These are phyloP conservation scores for Cecropterus lyciades DNA, from an alignment of 1,140 invertebrate species.

Conservation along the genomic window DNA sequence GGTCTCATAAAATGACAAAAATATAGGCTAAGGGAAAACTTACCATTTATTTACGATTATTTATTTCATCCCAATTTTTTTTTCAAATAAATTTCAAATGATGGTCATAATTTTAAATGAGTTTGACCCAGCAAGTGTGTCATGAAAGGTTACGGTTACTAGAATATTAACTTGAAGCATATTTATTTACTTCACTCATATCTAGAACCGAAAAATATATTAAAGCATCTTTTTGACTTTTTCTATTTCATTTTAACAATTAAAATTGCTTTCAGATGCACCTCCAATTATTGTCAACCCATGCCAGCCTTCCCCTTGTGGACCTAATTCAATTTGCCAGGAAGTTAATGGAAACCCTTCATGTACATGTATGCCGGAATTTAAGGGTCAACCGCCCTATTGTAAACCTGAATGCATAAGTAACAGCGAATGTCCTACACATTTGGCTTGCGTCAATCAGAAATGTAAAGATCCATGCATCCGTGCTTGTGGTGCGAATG, in stretches of 20 bases:
- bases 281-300: constrained; percentile 82
- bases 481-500: constrained; percentile 87
- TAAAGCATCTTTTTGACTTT: too few relatives aligned
- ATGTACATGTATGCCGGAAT: constrained; percentile 89
- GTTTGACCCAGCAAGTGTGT: too few relatives aligned
- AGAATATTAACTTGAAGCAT: too few relatives aligned
- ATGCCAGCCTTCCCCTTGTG: constrained; percentile 89
- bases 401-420: constrained; percentile 91
- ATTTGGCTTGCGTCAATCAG: constrained; percentile 88
- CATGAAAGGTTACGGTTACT: too few relatives aligned
- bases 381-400: constrained; percentile 89
- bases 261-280: constrained; percentile 51
- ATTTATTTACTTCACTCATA: too few relatives aligned
- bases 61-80: too few relatives aligned
- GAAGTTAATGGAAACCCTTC: constrained; percentile 86
- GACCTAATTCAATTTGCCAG: constrained; percentile 89
- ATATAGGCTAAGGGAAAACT: too few relatives aligned
- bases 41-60: too few relatives aligned
- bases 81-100: too few relatives aligned
- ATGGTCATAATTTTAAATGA: too few relatives aligned
- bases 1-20: too few relatives aligned
- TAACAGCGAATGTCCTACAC: constrained; percentile 87
- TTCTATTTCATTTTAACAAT: constrained; percentile 8
- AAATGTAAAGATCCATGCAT: constrained; percentile 90
- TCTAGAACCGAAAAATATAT: too few relatives aligned